These are phyloP conservation scores for Sinocyclocheilus anshuiensis DNA, from an alignment of 2,113 vertebrate species.

Conservation along the genomic window DNA sequence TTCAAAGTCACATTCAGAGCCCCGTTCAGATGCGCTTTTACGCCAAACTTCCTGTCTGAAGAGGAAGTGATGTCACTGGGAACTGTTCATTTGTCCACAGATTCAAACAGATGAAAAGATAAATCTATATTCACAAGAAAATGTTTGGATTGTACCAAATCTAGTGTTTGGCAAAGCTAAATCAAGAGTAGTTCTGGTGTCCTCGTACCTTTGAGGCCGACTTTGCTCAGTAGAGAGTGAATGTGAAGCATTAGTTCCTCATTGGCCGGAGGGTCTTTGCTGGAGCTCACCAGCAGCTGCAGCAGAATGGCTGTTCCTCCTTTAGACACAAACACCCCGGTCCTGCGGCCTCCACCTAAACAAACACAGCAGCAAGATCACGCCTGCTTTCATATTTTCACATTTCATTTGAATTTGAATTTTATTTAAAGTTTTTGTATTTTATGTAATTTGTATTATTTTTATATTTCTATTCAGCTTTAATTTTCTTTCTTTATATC, in stretches of 20 bases:
- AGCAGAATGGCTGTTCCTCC: slow-evolving; percentile 91
- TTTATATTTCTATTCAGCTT: too few relatives aligned
- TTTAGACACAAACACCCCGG: slow-evolving; percentile 85
- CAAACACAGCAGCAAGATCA: slow-evolving; percentile 10
- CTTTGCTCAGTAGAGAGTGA: slow-evolving; percentile 91
- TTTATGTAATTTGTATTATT: too few relatives aligned
- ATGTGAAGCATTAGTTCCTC: slow-evolving; percentile 93
- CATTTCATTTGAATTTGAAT: too few relatives aligned
- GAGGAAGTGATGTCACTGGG: neutral
- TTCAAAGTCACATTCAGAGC: slow-evolving; percentile 85
- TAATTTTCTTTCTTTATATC: too few relatives aligned
- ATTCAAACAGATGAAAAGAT: neutral
- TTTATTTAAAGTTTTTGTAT: too few relatives aligned
- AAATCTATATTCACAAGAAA: too few relatives aligned
- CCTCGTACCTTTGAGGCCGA: slow-evolving; percentile 89
- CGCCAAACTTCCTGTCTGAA: slow-evolving; percentile 94
- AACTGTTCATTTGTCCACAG: neutral
- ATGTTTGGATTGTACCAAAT: too few relatives aligned
- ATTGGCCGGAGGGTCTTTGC: slow-evolving; percentile 82
- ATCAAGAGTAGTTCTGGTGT: neutral
- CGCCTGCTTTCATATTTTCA: neutral
- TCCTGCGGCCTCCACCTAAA: slow-evolving; percentile 86
- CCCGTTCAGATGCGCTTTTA: slow-evolving; percentile 92
- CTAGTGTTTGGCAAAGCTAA: neutral
- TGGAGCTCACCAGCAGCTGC: slow-evolving; percentile 84